phyloP scores from a whole-genome alignment of 1,140 invertebrate genomes.

The Zeugodacus cucurbitae region DNA sequence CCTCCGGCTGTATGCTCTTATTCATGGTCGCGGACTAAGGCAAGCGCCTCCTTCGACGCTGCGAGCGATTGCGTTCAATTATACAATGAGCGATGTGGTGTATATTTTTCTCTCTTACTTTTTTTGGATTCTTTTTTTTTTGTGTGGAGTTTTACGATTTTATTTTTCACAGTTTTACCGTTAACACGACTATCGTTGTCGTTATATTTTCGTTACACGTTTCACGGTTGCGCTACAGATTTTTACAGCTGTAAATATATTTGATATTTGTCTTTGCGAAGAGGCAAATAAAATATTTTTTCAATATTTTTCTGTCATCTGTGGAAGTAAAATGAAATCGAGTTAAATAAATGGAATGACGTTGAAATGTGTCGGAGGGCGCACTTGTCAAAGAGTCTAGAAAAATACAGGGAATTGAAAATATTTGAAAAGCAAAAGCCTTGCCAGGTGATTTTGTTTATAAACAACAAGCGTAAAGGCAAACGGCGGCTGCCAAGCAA shows the following conservation, averaged over 20 bases:
- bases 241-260: constrained; percentile 23
- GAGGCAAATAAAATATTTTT: constrained; percentile 10
- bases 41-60: background rate
- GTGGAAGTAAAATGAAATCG: background rate
- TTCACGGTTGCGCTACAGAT: background rate
- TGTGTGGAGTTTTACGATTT: background rate
- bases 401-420: constrained; percentile 23
- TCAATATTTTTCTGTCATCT: constrained; percentile 26
- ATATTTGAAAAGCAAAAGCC: constrained; percentile 33
- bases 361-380: background rate
- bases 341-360: constrained; percentile 14
- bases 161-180: background rate
- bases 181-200: background rate
- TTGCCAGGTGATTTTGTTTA: constrained; percentile 13
- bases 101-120: background rate
- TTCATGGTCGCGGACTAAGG: background rate
- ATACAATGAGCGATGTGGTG: background rate
- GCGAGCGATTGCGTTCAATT: background rate
- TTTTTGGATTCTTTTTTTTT: background rate
- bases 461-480: background rate
- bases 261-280: background rate
- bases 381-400: background rate
- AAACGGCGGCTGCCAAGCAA: background rate
- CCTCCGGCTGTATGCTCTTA: constrained; percentile 53
- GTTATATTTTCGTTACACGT: background rate